Conservation (phyloP, 2,113 vertebrate species). For the Nothocercus nigrocapillus region DNA sequence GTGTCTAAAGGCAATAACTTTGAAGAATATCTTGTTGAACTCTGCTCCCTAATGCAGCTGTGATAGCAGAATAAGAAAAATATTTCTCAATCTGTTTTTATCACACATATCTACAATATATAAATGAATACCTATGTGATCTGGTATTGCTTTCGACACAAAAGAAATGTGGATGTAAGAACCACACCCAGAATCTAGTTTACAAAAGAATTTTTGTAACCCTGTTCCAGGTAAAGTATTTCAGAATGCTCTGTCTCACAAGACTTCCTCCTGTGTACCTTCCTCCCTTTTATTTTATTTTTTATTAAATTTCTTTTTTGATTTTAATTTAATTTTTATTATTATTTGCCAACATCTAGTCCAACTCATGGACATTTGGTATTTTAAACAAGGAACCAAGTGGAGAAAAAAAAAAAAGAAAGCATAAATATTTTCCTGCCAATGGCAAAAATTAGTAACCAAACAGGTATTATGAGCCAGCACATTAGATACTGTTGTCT, state of each 20-base stretch:
- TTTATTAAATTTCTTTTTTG: not conserved
- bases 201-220: not conserved
- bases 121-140: not conserved
- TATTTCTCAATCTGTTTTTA: not conserved
- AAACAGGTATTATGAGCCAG: not conserved
- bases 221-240: not conserved
- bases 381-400: not conserved
- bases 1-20: not conserved
- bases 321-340: not conserved
- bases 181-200: not conserved
- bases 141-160: not conserved
- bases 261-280: not conserved
- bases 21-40: not conserved
- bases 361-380: not conserved
- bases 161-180: not conserved
- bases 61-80: not conserved
- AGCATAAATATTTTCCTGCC: not conserved
- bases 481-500: slow-evolving; percentile 24
- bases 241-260: not conserved
- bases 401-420: not conserved
- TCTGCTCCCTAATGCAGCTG: not conserved
- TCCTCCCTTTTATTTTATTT: too few relatives aligned
- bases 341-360: not conserved
- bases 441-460: not conserved
- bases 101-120: not conserved